A percentile compares a stretch with the other conserved stretches of the same genome.
phyloP scores from a whole-genome alignment of 2,888 invertebrate genomes.

The Zygothrica quintamaculata region DNA sequence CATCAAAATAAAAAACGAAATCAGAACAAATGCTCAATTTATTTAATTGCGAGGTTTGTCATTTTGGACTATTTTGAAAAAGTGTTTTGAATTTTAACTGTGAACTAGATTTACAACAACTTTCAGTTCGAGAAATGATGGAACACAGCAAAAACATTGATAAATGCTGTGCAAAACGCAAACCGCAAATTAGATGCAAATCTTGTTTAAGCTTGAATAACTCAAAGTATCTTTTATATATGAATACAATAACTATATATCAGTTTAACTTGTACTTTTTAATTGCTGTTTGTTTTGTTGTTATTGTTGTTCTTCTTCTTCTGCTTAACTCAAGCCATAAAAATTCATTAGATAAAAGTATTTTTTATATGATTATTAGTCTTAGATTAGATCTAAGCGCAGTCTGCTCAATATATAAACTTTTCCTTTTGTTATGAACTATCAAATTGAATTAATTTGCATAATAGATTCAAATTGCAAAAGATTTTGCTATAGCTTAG shows the following conservation, averaged over 20 bases:
- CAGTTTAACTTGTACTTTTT: no score
- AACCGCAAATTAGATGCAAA: slow-evolving; percentile 46
- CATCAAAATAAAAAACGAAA: no score
- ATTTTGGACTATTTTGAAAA: slow-evolving; percentile 12
- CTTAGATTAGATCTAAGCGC: no score
- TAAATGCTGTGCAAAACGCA: slow-evolving; percentile 17
- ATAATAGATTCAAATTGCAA: no score
- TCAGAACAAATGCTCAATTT: slow-evolving; percentile 53
- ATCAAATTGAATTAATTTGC: no score
- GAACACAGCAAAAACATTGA: neutral
- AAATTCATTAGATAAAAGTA: slow-evolving; percentile 62
- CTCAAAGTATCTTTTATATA: neutral
- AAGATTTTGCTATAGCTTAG: neutral
- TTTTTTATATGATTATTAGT: slow-evolving; percentile 42
- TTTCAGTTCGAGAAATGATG: slow-evolving; percentile 10
- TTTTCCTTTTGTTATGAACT: no score
- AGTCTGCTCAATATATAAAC: no score
- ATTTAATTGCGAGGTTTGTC: slow-evolving; percentile 29
- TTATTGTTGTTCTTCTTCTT: no score
- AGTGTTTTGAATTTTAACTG: slow-evolving; percentile 25
- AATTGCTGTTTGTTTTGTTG: neutral
- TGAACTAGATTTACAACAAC: slow-evolving; percentile 15
- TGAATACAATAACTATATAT: no score
- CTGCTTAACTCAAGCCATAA: slow-evolving; percentile 32
- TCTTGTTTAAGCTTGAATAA: slow-evolving; percentile 7